Base-by-base conservation (phyloP, 1,140 invertebrate genomes). In the Hycleus cichorii region DNA sequence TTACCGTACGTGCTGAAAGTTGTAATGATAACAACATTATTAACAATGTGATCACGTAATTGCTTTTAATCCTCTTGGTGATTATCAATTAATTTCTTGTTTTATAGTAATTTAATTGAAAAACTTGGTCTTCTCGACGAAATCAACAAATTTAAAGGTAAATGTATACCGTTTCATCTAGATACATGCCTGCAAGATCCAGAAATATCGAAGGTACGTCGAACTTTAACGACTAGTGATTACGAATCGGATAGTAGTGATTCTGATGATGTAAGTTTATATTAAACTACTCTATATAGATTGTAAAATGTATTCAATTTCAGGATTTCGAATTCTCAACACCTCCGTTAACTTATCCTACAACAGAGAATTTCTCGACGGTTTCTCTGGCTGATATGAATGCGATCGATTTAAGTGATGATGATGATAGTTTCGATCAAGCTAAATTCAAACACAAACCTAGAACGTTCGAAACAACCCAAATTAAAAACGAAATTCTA, bases 231-330 rank as follows among this genome's bases (percentile, higher is more conserved):
- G 7, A 53, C 42, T 7, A 53, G 51, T 27, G 51, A 53, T 45
- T 53, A 53, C 45, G 51, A 53, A 46, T 53, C 51, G 12, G 51
- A 53, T 46, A 9, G 39, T 10, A 11, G 25, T 12, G 25, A 53
- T 38, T 52, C 49, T 39, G 51, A 53, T 45, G 51, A 53, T 27
- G 51, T 53, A 53, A 53, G 32, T 32, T 32, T 32, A 7, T 26
- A 44, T 26, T 44, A 6, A 50, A 42, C 4, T 39, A 39, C 11
- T 52, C 42, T 43, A 32, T 2, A 32, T 1, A 0, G 32, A 1
- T 32, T 32, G 18, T 1, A 18, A 18, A 18, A 18, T 18, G 1
- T 18, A 18, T 18, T 32, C 4, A 32, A 32, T 32, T 32, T 2
- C 1, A 32, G 32, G 4, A 32, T 32, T 5, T 32, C 4, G 32